A percentile compares a stretch with the other conserved stretches of the same genome.
Evolutionary conservation across 2,113 vertebrate species (phyloP).

Genomic region (Corythornis madagascariensis): DNA sequence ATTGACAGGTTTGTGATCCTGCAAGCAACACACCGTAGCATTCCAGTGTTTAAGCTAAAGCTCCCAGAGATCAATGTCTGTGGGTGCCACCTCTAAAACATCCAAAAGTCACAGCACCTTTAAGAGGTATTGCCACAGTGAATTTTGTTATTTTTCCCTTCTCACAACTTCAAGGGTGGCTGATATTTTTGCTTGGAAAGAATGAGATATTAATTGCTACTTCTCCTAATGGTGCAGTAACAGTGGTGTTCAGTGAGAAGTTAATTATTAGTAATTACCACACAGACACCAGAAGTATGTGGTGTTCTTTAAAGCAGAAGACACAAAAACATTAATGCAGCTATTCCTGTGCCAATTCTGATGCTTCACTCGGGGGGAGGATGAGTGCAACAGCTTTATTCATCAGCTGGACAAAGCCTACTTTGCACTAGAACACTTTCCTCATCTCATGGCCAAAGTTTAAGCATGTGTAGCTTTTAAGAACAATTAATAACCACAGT

Average conservation of each 20-base stretch:
- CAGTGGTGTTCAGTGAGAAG: not conserved
- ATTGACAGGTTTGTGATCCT: slow-evolving; percentile 6
- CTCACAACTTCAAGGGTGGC: accelerated
- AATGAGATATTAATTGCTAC: not conserved
- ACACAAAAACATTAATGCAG: not conserved
- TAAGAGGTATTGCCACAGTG: not conserved
- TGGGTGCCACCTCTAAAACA: not conserved
- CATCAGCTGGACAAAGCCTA: not conserved
- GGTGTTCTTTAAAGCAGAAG: not conserved
- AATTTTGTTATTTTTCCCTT: not conserved
- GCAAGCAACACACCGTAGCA: not conserved
- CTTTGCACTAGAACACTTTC: not conserved
- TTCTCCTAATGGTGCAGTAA: not conserved
- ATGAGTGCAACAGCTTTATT: not conserved
- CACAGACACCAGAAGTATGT: not conserved
- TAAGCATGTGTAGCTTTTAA: not conserved
- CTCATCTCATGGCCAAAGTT: not conserved
- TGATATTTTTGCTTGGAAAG: not conserved
- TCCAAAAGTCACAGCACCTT: not conserved
- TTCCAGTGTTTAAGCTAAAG: not conserved
- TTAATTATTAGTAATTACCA: not conserved
- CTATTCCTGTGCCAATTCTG: not conserved
- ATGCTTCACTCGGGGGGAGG: not conserved
- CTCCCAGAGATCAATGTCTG: not conserved
- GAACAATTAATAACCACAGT: not conserved